Evolutionary conservation across 1,140 invertebrate genomes (phyloP).

Genomic region (Schlechtendalia chinensis): DNA sequence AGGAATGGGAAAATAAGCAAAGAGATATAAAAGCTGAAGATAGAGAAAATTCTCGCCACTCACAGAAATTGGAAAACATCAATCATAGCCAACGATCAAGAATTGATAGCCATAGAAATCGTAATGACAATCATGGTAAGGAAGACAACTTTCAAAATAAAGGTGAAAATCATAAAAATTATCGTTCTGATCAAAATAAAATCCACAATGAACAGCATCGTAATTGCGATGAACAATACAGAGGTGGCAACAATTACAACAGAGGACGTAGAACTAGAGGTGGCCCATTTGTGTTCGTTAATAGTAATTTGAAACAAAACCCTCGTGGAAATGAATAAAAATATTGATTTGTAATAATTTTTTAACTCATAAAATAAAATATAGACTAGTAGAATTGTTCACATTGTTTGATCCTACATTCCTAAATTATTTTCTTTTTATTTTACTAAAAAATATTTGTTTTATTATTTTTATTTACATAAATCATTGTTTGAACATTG

Average conservation of each 20-base stretch:
- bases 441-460: slow-evolving; percentile 6
- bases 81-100: slow-evolving; percentile 18
- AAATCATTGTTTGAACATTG: neutral
- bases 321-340: slow-evolving; percentile 23
- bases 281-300: slow-evolving; percentile 12
- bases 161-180: slow-evolving; percentile 10
- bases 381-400: slow-evolving; percentile 28
- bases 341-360: neutral
- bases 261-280: slow-evolving; percentile 31
- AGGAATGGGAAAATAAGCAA: slow-evolving; percentile 51
- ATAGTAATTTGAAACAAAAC: slow-evolving; percentile 36
- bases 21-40: slow-evolving; percentile 3
- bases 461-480: neutral
- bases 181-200: slow-evolving; percentile 38
- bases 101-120: slow-evolving; percentile 32
- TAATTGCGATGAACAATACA: slow-evolving; percentile 22
- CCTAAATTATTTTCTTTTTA: slow-evolving; percentile 32
- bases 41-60: slow-evolving; percentile 18
- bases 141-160: slow-evolving; percentile 15
- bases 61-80: neutral
- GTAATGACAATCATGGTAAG: slow-evolving; percentile 35
- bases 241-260: slow-evolving; percentile 8
- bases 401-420: slow-evolving; percentile 37
- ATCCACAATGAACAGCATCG: slow-evolving; percentile 31
- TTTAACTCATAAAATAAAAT: neutral